Evolutionary conservation across 2,113 vertebrate species (phyloP), one percentile per base, ranked within the genome.

Genomic region (Megalops atlanticus): DNA sequence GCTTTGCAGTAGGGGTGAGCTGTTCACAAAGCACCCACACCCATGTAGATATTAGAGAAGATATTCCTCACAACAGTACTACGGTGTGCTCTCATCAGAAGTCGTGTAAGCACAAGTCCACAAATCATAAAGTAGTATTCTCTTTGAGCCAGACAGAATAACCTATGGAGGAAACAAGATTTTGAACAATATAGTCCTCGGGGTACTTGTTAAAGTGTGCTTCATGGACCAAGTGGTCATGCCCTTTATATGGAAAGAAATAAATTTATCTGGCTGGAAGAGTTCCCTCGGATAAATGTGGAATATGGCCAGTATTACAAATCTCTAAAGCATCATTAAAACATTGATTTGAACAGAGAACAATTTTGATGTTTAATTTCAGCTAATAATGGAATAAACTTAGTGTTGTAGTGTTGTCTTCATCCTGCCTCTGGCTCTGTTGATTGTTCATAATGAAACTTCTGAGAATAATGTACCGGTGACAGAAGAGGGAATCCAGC

Each of bases 381-480:
- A n/a, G n/a, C n/a, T n/a, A n/a, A n/a, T n/a, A n/a, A n/a, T 40
- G 5, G 24, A 15, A 21, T 27, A 58, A 75, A 33, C 21, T 40
- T 78, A 31, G 41, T n/a, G 33, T 58, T 47, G 21, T 24, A 40
- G 33, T 31, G n/a, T 75, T 45, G 31, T 54, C 31, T 35, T 74
- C 31, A 38, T 64, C 38, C 52, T 54, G 43, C 3, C 43, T 64
- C 75, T 27, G 18, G 38, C 75, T 64, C 18, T 81, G 39, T 39
- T 1, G 73, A 76, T 24, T 91, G 81, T 82, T 78, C 71, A 24
- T 81, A 85, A 74, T 79, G 81, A 88, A 88, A 64, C 12, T 58
- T 58, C 33, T 47, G 82, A 84, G 38, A 83, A 58, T 90, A 87
- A 80, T 83, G 40, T 86, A 85, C 79, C 69, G 90, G 85, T 76